Conservation (phyloP, 2,113 vertebrate species). For the Ciconia boyciana region DNA sequence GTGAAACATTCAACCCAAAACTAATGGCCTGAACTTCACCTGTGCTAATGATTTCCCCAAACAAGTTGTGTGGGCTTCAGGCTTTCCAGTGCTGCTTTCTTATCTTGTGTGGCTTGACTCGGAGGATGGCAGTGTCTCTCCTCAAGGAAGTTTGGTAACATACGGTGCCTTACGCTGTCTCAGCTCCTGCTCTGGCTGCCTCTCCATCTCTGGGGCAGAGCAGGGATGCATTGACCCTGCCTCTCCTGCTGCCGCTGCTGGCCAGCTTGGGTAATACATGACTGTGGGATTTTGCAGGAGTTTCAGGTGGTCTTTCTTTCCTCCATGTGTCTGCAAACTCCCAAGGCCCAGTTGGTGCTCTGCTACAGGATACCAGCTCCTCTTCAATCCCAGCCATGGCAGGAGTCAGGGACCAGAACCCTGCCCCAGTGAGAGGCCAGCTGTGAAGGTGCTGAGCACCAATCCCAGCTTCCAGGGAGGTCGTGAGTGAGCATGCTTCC, state of each 20-base stretch:
- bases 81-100: not conserved
- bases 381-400: not conserved
- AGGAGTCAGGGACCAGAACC: not conserved
- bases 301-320: not conserved
- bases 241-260: not conserved
- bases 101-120: not conserved
- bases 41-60: not conserved
- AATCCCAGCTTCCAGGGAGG: not conserved
- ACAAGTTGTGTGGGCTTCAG: not conserved
- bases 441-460: not conserved
- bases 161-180: not conserved
- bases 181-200: not conserved
- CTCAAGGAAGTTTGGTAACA: not conserved
- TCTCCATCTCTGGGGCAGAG: not conserved
- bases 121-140: not conserved
- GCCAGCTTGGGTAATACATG: not conserved
- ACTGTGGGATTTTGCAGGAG: not conserved
- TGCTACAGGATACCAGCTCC: not conserved
- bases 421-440: not conserved
- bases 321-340: not conserved
- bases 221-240: not conserved
- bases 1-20: not conserved
- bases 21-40: not conserved
- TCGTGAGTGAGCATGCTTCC: accelerated
- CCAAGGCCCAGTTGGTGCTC: not conserved